Base-by-base conservation (phyloP, 2,113 vertebrate genomes). In the Pandion haliaetus region DNA sequence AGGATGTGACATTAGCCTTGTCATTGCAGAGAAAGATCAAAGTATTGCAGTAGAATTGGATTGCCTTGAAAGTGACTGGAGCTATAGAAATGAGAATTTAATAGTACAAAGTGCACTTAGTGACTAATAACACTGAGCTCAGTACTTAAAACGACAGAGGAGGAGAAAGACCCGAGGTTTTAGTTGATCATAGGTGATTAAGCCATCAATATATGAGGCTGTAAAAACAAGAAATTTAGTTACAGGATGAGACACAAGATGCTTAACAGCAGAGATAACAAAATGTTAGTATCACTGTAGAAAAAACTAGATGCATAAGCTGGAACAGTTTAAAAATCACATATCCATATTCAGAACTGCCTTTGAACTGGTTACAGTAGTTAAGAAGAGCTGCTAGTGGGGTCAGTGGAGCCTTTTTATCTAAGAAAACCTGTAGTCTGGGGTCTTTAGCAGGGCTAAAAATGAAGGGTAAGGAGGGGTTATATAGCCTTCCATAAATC, bases 91-190 rank as follows among this genome's bases (percentile, higher is more conserved):
- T 86, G 36, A 91, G 89, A 94, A 87, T n/a, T 92, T 93, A 74
- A 69, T 70, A 65, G 73, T 72, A 94, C 70, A 54, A 77, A 95
- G 70, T 86, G 92, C 78, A 82, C 74, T 93, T 93, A 88, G 66
- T 96, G 90, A 91, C 92, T 95, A 96, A 94, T 92, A 91, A 77
- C 62, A 61, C 58, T 54, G 84, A 94, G 62, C 78, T 96, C 58
- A 58, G 78, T 82, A 93, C 84, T 88, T 96, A 70, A 88, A 94
- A 93, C 90, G 87, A 88, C 2, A 65, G 87, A 80, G 85, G 91
- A 89, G 52, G 82, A 95, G 58, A 95, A 80, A 86, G 87, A 88
- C 92, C 58, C 1, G 6, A 90, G 79, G 62, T 76, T 94, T 93
- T 77, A 66, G 78, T 80, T 97, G 92, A 82, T 90, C 6, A 3